Base-by-base conservation (phyloP, 2,113 vertebrate genomes). In the Nannobrachium achirus region DNA sequence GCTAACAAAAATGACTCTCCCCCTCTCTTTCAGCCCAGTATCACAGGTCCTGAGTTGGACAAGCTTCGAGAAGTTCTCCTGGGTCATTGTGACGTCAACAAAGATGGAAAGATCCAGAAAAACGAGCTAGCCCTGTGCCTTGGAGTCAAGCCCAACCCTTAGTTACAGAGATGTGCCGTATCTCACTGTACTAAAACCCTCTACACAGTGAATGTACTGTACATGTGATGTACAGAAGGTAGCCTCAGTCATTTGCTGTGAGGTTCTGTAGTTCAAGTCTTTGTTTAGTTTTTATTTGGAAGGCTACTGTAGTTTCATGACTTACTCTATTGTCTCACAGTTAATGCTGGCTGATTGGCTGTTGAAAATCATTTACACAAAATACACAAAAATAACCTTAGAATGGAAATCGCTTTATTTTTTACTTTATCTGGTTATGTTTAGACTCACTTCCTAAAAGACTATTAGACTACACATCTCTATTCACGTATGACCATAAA, bases 21-120 rank as follows among this genome's bases (percentile, higher is more conserved):
- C 45, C 14, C 33, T 16, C 16, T 11, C 41, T 55, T 10, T 41
- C 90, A 99, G 98, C 96, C 98, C 67, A 97, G 92, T 85, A 93
- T 99, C 79, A 94, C 91, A 0, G 94, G 95, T 0, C 79, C 89
- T 4, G 98, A 99, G 74, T 89, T 99, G 78, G 94, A 98, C 79
- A 95, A 95, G 82, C 93, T 99, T 78, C 94, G 95, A 16, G 89
- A 83, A 8, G 82, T 97, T 63, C 89, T 99, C 55, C 83, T 99
- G 69, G 89, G 88, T 58, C 98, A 98, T 85, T 99, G 97, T 0
- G 97, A 99, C 0, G 83, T 93, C 73, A 99, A 99, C 92, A 94
- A 95, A 70, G 98, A 98, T 0, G 97, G 97, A 25, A 99, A 97
- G 89, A 97, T 98, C 71, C 97, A 99, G 91, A 98, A 92, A 86